Percentiles rank a stretch among this genome's conserved stretches.
Evolutionary conservation across 2,113 vertebrate genomes (phyloP).

Genomic region (Nettapus auritus): DNA sequence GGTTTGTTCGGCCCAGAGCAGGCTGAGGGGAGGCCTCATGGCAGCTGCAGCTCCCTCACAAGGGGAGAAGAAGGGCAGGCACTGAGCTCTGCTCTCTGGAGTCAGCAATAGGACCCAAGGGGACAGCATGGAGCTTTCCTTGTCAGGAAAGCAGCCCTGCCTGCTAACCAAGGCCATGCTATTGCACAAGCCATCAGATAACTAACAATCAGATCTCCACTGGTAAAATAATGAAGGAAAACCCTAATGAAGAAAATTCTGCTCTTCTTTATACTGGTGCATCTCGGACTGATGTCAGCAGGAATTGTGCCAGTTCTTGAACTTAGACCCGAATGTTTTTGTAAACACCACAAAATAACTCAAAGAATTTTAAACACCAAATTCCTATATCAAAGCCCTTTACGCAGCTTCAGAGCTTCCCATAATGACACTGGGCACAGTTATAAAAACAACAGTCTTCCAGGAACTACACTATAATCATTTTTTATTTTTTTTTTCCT

Average conservation of each 20-base stretch:
- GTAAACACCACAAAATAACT: not conserved
- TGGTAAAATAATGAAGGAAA: not conserved
- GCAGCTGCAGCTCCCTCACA: too few relatives aligned
- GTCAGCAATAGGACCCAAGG: not conserved
- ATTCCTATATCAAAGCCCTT: slow-evolving; percentile 1
- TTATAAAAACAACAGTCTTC: slow-evolving; percentile 37
- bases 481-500: slow-evolving; percentile 2
- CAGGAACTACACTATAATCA: slow-evolving; percentile 23
- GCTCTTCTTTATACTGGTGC: not conserved
- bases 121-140: not conserved
- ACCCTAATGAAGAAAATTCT: not conserved
- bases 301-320: not conserved
- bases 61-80: too few relatives aligned
- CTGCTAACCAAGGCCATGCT: not conserved
- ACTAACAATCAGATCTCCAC: not conserved
- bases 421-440: slow-evolving; percentile 5
- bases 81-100: not conserved
- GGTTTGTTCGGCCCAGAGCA: not conserved
- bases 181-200: not conserved
- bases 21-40: not conserved
- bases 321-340: not conserved
- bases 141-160: not conserved
- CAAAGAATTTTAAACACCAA: not conserved
- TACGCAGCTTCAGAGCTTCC: not conserved
- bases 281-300: not conserved